phyloP scores from a whole-genome alignment of 2,797 vertebrate genomes.

The Rhyacichthys aspro region DNA sequence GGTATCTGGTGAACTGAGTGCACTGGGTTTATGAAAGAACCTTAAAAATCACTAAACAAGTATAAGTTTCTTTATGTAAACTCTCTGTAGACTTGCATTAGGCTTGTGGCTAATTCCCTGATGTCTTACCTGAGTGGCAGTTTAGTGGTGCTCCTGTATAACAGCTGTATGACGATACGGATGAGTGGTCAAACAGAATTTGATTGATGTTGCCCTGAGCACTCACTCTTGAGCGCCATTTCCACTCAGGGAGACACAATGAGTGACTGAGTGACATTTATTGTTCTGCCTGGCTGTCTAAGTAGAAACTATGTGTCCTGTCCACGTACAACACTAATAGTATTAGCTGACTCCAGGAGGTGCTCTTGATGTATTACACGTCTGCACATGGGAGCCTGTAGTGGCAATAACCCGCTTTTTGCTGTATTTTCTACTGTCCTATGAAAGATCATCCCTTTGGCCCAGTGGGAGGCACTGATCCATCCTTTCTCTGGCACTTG shows the following conservation, averaged over 20 bases:
- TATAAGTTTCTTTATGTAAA: slow-evolving; percentile 1
- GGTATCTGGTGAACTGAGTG: no score
- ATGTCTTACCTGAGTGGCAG: slow-evolving; percentile 27
- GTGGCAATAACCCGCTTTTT: slow-evolving; percentile 34
- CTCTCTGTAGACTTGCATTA: not conserved
- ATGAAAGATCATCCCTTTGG: slow-evolving; percentile 52
- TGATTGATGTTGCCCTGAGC: slow-evolving; percentile 37
- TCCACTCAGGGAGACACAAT: slow-evolving; percentile 30
- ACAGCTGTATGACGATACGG: slow-evolving; percentile 31
- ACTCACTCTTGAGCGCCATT: slow-evolving; percentile 34
- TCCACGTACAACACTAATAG: slow-evolving; percentile 46
- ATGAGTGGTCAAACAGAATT: slow-evolving; percentile 42
- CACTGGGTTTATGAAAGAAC: no score
- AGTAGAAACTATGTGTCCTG: slow-evolving; percentile 27
- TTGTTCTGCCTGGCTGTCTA: slow-evolving; percentile 39
- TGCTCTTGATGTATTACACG: slow-evolving; percentile 40
- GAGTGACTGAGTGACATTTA: slow-evolving; percentile 53
- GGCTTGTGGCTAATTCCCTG: slow-evolving; percentile 8
- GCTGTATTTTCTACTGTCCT: slow-evolving; percentile 33
- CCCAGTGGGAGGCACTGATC: slow-evolving; percentile 60
- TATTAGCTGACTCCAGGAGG: slow-evolving; percentile 41
- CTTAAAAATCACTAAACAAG: no score
- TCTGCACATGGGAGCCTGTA: slow-evolving; percentile 29
- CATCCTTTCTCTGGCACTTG: slow-evolving; percentile 52
- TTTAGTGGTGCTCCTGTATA: slow-evolving; percentile 31